These are phyloP conservation scores for Pycnonotus jocosus DNA, from an alignment of 2,113 vertebrate species.

Conservation along the genomic window DNA sequence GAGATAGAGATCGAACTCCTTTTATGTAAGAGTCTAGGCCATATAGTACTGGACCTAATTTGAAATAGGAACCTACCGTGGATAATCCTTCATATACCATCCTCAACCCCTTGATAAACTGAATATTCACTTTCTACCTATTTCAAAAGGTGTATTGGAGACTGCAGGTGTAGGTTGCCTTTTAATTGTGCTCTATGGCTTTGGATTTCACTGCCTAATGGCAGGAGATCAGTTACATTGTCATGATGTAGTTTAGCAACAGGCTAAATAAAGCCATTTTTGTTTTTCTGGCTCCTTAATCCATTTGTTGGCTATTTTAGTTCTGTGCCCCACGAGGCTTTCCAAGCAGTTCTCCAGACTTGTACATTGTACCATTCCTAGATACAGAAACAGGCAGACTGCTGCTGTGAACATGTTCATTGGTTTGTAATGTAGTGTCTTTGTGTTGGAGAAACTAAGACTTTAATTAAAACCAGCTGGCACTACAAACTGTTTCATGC, in stretches of 20 bases:
- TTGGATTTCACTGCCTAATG: conserved; percentile 46
- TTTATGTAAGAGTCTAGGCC: background rate
- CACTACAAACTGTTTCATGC: background rate
- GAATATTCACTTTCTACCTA: background rate
- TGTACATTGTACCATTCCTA: background rate
- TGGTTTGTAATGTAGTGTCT: conserved; percentile 1
- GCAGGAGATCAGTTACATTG: conserved; percentile 49
- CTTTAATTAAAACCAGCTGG: conserved; percentile 34
- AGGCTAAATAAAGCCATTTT: conserved; percentile 30
- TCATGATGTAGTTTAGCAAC: background rate
- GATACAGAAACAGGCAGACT: background rate
- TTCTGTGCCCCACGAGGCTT: background rate
- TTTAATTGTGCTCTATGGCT: conserved; percentile 34
- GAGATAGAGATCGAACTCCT: background rate
- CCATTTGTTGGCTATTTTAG: background rate
- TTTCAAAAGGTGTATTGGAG: conserved; percentile 6
- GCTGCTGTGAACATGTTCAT: background rate
- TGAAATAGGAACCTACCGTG: background rate
- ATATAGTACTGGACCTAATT: background rate
- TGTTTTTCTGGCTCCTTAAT: conserved; percentile 6
- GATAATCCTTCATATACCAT: background rate
- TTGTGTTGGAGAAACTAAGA: background rate
- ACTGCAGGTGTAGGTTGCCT: conserved; percentile 35
- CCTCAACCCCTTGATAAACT: background rate
- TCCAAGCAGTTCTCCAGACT: background rate